Evolutionary conservation across 1,140 invertebrate species (phyloP).

Genomic region (Aethina tumida): DNA sequence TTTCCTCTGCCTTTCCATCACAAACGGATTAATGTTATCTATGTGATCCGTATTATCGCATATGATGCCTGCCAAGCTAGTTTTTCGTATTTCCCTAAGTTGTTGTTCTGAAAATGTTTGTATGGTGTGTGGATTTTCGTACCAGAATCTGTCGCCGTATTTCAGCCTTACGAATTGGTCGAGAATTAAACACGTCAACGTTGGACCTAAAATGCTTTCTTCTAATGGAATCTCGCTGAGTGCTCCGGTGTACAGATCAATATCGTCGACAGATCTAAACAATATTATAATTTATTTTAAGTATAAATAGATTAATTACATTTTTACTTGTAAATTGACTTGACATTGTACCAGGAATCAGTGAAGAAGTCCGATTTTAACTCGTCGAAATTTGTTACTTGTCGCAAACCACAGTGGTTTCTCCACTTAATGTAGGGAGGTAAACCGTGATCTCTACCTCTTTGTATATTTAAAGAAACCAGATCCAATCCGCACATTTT

Average conservation of each 20-base stretch:
- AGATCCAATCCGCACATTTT: slow-evolving; percentile 66
- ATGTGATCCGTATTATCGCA: slow-evolving; percentile 81
- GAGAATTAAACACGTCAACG: slow-evolving; percentile 73
- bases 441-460: slow-evolving; percentile 81
- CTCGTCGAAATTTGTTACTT: slow-evolving; percentile 63
- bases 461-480: slow-evolving; percentile 77
- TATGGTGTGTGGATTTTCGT: slow-evolving; percentile 57
- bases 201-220: slow-evolving; percentile 68
- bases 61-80: slow-evolving; percentile 71
- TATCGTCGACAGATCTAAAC: slow-evolving; percentile 61
- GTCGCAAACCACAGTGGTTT: slow-evolving; percentile 59
- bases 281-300: not conserved
- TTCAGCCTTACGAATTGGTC: slow-evolving; percentile 77
- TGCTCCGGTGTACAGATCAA: slow-evolving; percentile 80
- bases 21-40: slow-evolving; percentile 58
- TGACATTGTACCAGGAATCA: slow-evolving; percentile 49
- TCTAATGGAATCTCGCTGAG: slow-evolving; percentile 62
- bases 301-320: slow-evolving; percentile 1
- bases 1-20: slow-evolving; percentile 55
- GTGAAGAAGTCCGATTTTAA: slow-evolving; percentile 53
- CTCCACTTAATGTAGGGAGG: slow-evolving; percentile 69
- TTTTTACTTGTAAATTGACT: slow-evolving; percentile 51
- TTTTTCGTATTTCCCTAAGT: slow-evolving; percentile 75
- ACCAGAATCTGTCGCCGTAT: slow-evolving; percentile 78
- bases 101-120: slow-evolving; percentile 71